Percentiles rank a stretch among this genome's conserved stretches.
These are phyloP conservation scores for Podarcis raffonei DNA, from an alignment of 2,113 vertebrate species.

Conservation along the genomic window DNA sequence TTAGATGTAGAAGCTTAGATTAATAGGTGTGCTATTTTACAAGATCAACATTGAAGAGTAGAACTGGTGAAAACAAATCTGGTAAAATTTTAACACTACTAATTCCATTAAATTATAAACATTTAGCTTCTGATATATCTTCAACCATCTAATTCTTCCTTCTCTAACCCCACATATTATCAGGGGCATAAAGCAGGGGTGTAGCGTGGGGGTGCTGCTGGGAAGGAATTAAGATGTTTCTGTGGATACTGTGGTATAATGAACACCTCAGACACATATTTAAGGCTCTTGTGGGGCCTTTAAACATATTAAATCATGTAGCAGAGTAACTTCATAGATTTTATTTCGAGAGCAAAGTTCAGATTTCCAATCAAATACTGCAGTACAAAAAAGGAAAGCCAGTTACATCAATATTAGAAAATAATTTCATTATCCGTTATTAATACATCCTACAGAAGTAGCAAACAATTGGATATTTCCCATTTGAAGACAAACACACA, in stretches of 20 bases:
- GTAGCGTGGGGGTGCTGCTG: too few relatives aligned
- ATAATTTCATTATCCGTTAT: neutral
- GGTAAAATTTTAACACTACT: too few relatives aligned
- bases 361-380: neutral
- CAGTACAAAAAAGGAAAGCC: neutral
- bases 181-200: neutral
- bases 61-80: too few relatives aligned
- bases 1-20: too few relatives aligned
- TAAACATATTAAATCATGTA: neutral
- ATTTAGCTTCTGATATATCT: too few relatives aligned
- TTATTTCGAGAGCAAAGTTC: neutral
- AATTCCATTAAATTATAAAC: too few relatives aligned
- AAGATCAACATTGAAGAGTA: too few relatives aligned
- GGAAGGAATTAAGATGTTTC: neutral
- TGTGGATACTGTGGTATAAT: neutral
- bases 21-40: too few relatives aligned
- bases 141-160: too few relatives aligned
- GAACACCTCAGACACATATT: neutral
- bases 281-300: neutral
- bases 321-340: neutral
- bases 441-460: constrained; percentile 1
- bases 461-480: neutral
- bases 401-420: neutral
- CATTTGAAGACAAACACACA: neutral
- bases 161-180: neutral